Base-by-base conservation (phyloP, 1,140 invertebrate species). In the Drosophila nannoptera region DNA sequence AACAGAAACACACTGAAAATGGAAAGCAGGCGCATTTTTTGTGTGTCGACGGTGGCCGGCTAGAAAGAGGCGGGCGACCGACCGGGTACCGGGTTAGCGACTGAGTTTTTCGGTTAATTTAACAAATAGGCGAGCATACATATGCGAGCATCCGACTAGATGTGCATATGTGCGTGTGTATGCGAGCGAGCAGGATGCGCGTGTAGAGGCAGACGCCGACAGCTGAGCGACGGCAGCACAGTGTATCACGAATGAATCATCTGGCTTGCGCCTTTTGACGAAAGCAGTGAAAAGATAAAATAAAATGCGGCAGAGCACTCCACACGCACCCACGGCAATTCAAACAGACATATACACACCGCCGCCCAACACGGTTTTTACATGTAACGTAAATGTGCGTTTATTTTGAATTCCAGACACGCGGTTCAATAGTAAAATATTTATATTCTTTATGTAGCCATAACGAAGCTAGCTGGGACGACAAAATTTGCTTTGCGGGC, bases 381-480 rank as follows among this genome's bases (percentile, higher is more conserved):
- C 53, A 74, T 75, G 63, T 75, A 77, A 81, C 75, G 63, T 75
- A 72, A 70, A 73, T 78, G 75, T 66, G 62, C 42, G 62, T 67
- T 71, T 71, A 55, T 72, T 72, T 72, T 55, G 52, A 56, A 72
- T 83, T 84, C 80, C 80, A 83, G 65, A 77, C 80, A 83, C 78
- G 78, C 75, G 78, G 72, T 62, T 50, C 48, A 69, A 81, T 59
- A 60, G 64, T 72, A 56, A 60, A 52, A 61, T 67, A 71, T 71
- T 71, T 67, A 60, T 71, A 67, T 71, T 71, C 55, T 61, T 71
- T 60, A 61, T 67, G 64, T 62, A 58, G 67, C 16, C 59, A 42
- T 31, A 46, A 22, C 36, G 8, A 31, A 67, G 56, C 48, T 53
- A 56, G 52, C 76, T 22, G 22, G 22, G 60, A 12, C 75, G 50